A percentile compares a stretch with the other conserved stretches of the same genome.
Evolutionary conservation across 2,113 vertebrate species (phyloP).

Genomic region (Hiodon tergisus): DNA sequence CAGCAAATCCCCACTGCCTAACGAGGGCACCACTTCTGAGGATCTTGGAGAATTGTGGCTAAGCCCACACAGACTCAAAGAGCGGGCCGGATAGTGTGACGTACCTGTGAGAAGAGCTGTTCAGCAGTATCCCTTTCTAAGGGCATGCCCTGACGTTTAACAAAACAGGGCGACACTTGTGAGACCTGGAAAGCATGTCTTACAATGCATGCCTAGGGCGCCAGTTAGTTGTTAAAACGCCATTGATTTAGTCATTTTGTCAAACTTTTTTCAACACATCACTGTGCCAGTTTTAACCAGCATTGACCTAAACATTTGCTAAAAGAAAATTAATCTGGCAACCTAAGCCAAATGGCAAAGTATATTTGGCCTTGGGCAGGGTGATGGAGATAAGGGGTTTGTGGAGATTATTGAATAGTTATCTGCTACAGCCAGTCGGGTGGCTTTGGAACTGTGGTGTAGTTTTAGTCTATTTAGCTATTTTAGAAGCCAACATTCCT

Average conservation of each 20-base stretch:
- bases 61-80: too few relatives aligned
- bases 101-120: too few relatives aligned
- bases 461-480: constrained; percentile 27
- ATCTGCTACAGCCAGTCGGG: constrained; percentile 29
- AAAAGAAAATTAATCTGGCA: constrained; percentile 44
- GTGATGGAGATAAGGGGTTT: constrained; percentile 9
- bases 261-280: too few relatives aligned
- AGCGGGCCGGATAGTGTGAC: too few relatives aligned
- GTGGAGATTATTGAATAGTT: constrained; percentile 40
- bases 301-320: too few relatives aligned
- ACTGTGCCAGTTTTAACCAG: neutral
- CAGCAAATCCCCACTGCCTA: neutral
- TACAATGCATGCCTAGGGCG: too few relatives aligned
- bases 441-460: constrained; percentile 22
- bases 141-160: too few relatives aligned
- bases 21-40: neutral
- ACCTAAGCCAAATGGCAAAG: constrained; percentile 22
- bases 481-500: constrained; percentile 6
- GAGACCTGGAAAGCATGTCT: too few relatives aligned
- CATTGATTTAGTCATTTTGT: too few relatives aligned
- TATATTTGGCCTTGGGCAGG: constrained; percentile 6
- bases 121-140: too few relatives aligned
- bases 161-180: too few relatives aligned
- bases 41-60: neutral
- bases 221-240: too few relatives aligned